Evolutionary conservation across 92 coral and sea anemone genomes (phyloP).

Genomic region (Galaxea fascicularis): DNA sequence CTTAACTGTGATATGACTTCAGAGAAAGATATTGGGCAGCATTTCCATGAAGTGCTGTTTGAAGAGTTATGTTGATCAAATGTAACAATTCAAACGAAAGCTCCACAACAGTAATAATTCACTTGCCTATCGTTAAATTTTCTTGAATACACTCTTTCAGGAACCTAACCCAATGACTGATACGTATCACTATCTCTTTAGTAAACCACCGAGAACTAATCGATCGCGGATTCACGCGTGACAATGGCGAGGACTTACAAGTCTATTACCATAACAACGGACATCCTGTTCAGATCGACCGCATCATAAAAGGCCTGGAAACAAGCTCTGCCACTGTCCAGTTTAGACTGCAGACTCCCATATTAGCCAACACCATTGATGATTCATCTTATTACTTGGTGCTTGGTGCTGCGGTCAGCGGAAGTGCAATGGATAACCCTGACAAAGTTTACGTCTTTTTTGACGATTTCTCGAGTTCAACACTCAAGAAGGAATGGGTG

Average conservation of each 20-base stretch:
- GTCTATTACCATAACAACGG: slow-evolving; percentile 45
- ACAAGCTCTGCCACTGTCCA: slow-evolving; percentile 49
- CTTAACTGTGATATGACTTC: no score
- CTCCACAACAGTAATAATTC: no score
- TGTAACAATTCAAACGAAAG: no score
- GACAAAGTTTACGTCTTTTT: slow-evolving; percentile 68
- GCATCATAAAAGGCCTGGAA: slow-evolving; percentile 49
- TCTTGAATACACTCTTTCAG: no score
- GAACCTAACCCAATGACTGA: no score
- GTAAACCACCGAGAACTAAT: slow-evolving; percentile 60
- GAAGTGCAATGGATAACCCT: slow-evolving; percentile 67
- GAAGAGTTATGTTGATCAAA: no score
- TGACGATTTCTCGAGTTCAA: slow-evolving; percentile 66
- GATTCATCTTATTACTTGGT: slow-evolving; percentile 49
- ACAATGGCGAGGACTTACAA: slow-evolving; percentile 53
- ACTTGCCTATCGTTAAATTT: no score
- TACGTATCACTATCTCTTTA: background rate
- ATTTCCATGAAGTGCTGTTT: no score
- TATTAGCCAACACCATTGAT: slow-evolving; percentile 48
- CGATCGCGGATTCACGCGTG: slow-evolving; percentile 38
- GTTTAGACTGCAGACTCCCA: slow-evolving; percentile 54
- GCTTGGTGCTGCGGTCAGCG: slow-evolving; percentile 66
- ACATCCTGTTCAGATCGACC: slow-evolving; percentile 47
- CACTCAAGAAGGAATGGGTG: slow-evolving; percentile 55
- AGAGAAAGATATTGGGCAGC: no score